Evolutionary conservation across 1,140 invertebrate genomes (phyloP), one percentile per base, ranked within the genome.

Genomic region (Lanistes nyassanus): DNA sequence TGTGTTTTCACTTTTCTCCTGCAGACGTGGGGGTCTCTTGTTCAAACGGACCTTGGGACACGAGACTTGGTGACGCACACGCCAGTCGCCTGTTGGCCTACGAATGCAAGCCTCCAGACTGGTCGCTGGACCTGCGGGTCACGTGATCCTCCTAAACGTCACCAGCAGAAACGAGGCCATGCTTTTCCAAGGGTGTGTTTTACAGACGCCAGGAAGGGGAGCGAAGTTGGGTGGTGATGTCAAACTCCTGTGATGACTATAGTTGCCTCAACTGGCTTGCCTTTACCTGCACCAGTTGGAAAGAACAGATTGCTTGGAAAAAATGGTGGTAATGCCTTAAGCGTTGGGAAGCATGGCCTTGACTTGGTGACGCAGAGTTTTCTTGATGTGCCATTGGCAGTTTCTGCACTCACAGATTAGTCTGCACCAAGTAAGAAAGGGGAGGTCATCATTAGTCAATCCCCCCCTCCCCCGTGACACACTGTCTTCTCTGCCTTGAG

Each of bases 101-200:
- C 39, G 82, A 83, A 51, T 76, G 79, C 66, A 85, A 83, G 75
- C 85, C 86, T 42, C 85, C 87, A 16, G 75, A 76, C 0, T 87
- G 84, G 82, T 82, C 85, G 5, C 42, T 76, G 56, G 84, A 83
- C 70, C 68, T 89, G 16, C 74, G 80, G 68, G 87, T 89, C 36
- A 87, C 84, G 23, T 89, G 88, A 88, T 89, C 88, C 51, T 89
- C 88, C 37, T 89, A 88, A 82, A 77, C 42, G 31, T 74, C 42
- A 70, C 26, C 56, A 51, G 66, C 21, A 36, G n/a, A n/a, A n/a
- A n/a, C 31, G 26, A 37, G 64, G 31, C 19, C 26, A 23, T 65
- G 34, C 19, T 36, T n/a, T n/a, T n/a, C n/a, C n/a, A n/a, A 7
- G 23, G 6, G n/a, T n/a, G 58, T 11, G n/a, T 26, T 62, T 11